These are phyloP conservation scores for Xenopus petersii DNA, from an alignment of 2,797 vertebrate genomes.

Conservation along the genomic window DNA sequence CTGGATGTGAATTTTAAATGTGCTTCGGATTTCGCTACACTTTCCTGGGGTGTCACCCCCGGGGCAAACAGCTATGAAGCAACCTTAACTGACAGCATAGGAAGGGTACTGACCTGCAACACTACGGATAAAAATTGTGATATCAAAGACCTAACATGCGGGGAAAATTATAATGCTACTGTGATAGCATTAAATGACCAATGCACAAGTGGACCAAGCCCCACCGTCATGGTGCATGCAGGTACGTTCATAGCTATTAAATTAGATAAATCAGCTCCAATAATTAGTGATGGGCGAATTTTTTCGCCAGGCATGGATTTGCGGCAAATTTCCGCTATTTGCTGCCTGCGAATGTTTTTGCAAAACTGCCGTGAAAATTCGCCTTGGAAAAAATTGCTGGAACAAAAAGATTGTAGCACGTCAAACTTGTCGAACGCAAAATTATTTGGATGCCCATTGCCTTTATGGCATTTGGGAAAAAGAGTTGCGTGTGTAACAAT, in stretches of 20 bases:
- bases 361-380: too few relatives aligned
- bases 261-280: too few relatives aligned
- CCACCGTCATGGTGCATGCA: background rate
- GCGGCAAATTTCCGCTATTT: too few relatives aligned
- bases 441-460: too few relatives aligned
- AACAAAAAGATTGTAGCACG: too few relatives aligned
- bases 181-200: constrained; percentile 19
- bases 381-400: too few relatives aligned
- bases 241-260: constrained; percentile 7
- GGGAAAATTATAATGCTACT: constrained; percentile 61
- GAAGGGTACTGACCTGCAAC: constrained; percentile 56
- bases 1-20: constrained; percentile 60
- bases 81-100: constrained; percentile 53
- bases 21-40: constrained; percentile 59
- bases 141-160: constrained; percentile 63
- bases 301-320: too few relatives aligned
- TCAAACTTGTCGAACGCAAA: too few relatives aligned
- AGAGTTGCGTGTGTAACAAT: too few relatives aligned
- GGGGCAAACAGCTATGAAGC: constrained; percentile 60
- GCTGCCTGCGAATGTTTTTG: too few relatives aligned
- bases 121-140: constrained; percentile 57
- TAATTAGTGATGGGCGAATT: too few relatives aligned
- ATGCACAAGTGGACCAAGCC: constrained; percentile 14
- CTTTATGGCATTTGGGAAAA: too few relatives aligned
- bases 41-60: constrained; percentile 59